These are phyloP conservation scores for Eolophus roseicapilla DNA, from an alignment of 2,113 vertebrate species.

Conservation along the genomic window DNA sequence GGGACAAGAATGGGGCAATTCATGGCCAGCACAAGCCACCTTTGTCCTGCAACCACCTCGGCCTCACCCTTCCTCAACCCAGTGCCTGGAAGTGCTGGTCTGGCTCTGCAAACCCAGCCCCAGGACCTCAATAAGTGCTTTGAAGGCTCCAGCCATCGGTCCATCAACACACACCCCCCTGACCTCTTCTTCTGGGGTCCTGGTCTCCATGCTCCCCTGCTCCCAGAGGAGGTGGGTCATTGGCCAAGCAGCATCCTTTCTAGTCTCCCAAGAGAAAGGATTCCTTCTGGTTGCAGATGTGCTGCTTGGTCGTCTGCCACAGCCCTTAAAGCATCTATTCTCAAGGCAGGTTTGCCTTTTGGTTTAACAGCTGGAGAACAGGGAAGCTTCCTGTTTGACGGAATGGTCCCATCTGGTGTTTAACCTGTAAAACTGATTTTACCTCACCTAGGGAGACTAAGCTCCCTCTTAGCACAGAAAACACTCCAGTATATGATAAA, in stretches of 20 bases:
- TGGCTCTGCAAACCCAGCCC: background rate
- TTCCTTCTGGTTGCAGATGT: background rate
- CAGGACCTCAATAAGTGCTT: background rate
- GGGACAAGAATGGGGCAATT: background rate
- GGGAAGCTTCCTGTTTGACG: background rate
- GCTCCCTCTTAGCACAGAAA: background rate
- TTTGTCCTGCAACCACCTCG: background rate
- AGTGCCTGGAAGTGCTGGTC: background rate
- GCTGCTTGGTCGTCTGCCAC: background rate
- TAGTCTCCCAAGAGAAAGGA: background rate
- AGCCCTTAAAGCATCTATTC: background rate
- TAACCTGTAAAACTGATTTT: background rate
- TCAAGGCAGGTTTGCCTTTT: background rate
- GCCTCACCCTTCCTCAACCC: background rate
- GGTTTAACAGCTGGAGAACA: background rate
- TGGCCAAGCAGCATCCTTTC: background rate
- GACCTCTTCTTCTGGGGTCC: accelerated
- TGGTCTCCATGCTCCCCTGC: accelerated
- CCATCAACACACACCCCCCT: background rate
- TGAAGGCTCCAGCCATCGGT: background rate
- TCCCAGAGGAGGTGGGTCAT: background rate
- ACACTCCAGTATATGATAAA: accelerated
- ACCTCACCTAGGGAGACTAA: background rate
- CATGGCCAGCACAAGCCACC: background rate
- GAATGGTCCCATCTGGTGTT: background rate